Evolutionary conservation across 2,797 vertebrate species (phyloP).

Genomic region (Sebastiscus tertius): DNA sequence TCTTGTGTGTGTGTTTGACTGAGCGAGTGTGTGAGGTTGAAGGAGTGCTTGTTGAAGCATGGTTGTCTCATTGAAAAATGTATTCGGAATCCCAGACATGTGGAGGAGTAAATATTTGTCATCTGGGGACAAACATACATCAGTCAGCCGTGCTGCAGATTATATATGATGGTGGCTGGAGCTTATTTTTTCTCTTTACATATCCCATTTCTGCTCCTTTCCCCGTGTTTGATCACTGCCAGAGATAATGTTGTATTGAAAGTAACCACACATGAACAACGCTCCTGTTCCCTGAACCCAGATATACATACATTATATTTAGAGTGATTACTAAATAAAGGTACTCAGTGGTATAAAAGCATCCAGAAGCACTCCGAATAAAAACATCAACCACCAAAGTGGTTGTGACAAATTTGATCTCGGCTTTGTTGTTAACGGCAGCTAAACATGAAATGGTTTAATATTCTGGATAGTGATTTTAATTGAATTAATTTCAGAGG

Average conservation of each 20-base stretch:
- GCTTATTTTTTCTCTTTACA: not conserved
- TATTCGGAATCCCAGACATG: constrained; percentile 67
- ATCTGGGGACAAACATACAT: constrained; percentile 77
- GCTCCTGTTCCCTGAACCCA: not conserved
- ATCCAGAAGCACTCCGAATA: constrained; percentile 21
- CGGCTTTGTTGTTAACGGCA: constrained; percentile 80
- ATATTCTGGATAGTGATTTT: constrained; percentile 89
- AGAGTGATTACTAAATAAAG: constrained; percentile 25
- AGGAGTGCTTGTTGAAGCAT: constrained; percentile 52
- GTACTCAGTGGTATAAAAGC: constrained; percentile 16
- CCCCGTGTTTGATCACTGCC: constrained; percentile 33
- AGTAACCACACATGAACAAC: constrained; percentile 13
- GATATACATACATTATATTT: constrained; percentile 11
- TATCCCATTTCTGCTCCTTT: constrained; percentile 28
- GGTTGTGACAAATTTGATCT: constrained; percentile 50
- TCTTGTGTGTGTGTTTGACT: not conserved
- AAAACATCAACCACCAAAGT: constrained; percentile 53
- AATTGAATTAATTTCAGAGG: constrained; percentile 96
- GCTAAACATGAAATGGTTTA: constrained; percentile 89
- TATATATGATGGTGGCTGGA: constrained; percentile 48
- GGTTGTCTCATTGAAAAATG: constrained; percentile 72
- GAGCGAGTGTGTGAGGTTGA: constrained; percentile 16
- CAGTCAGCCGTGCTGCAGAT: constrained; percentile 62
- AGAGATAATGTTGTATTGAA: constrained; percentile 38
- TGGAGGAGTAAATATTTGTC: constrained; percentile 82